These are phyloP conservation scores for Girardinus metallicus DNA, from an alignment of 2,797 vertebrate species.

Conservation along the genomic window DNA sequence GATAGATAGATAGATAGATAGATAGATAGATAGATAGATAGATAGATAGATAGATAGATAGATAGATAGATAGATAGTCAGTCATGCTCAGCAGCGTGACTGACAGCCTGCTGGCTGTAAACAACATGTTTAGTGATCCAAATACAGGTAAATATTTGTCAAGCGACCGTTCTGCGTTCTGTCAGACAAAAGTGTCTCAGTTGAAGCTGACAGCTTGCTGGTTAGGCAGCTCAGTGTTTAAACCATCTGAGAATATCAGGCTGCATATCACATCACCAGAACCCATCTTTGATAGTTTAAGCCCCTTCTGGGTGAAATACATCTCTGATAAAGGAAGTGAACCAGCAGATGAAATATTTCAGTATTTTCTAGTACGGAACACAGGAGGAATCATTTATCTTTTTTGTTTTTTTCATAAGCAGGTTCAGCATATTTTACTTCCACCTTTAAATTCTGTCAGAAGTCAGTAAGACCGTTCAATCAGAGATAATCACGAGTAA, in stretches of 20 bases:
- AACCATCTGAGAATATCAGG: slow-evolving; percentile 47
- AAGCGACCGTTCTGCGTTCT: slow-evolving; percentile 17
- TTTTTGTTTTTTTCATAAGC: slow-evolving; percentile 24
- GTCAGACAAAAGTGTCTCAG: slow-evolving; percentile 8
- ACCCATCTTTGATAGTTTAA: slow-evolving; percentile 29
- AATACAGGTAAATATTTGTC: slow-evolving; percentile 50
- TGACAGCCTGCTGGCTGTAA: slow-evolving; percentile 23
- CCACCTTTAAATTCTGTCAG: slow-evolving; percentile 30
- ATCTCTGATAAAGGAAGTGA: slow-evolving; percentile 52
- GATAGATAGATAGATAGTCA: background rate
- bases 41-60: no score
- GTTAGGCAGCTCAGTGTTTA: slow-evolving; percentile 24
- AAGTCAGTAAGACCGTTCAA: slow-evolving; percentile 24
- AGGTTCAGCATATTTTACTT: slow-evolving; percentile 44
- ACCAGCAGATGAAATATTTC: slow-evolving; percentile 37
- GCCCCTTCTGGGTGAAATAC: slow-evolving; percentile 32
- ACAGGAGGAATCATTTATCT: slow-evolving; percentile 62
- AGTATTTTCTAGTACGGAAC: slow-evolving; percentile 36
- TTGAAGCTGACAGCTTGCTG: slow-evolving; percentile 11
- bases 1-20: background rate
- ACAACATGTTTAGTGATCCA: slow-evolving; percentile 32
- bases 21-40: no score
- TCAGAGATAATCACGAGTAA: slow-evolving; percentile 14
- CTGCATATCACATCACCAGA: slow-evolving; percentile 46
- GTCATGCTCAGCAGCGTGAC: slow-evolving; percentile 29